Evolutionary conservation across 1,140 invertebrate species (phyloP).

Genomic region (Achroia grisella): DNA sequence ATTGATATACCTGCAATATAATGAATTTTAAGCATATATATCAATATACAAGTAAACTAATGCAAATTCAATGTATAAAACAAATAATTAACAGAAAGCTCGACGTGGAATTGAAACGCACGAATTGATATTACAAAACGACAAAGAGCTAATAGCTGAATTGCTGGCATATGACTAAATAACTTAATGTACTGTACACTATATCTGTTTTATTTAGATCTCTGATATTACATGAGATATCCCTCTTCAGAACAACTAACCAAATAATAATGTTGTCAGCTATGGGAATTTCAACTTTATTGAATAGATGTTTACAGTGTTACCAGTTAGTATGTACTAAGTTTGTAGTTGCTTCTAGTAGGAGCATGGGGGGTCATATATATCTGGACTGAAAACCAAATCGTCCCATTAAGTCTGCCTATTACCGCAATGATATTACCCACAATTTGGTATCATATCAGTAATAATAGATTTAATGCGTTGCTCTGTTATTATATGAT

Average conservation of each 20-base stretch:
- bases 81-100: conserved; percentile 1
- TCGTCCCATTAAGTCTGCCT: conserved; percentile 35
- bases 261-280: too few relatives aligned
- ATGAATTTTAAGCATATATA: too few relatives aligned
- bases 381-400: conserved; percentile 31
- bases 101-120: conserved; percentile 11
- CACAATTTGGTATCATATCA: conserved; percentile 52
- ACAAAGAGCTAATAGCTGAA: conserved; percentile 37
- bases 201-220: conserved; percentile 15
- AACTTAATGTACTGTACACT: conserved; percentile 36
- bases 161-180: conserved; percentile 46
- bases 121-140: conserved; percentile 44
- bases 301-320: too few relatives aligned
- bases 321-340: background rate
- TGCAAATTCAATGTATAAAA: background rate
- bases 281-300: too few relatives aligned
- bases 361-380: conserved; percentile 13
- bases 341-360: conserved; percentile 9
- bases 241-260: background rate
- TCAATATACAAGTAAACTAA: too few relatives aligned
- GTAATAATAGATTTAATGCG: conserved; percentile 37
- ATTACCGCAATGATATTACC: conserved; percentile 53
- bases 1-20: too few relatives aligned
- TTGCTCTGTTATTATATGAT: conserved; percentile 9
- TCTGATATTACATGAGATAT: conserved; percentile 12